Evolutionary conservation across 2,797 vertebrate genomes (phyloP).

Genomic region (Margarornis squamiger): DNA sequence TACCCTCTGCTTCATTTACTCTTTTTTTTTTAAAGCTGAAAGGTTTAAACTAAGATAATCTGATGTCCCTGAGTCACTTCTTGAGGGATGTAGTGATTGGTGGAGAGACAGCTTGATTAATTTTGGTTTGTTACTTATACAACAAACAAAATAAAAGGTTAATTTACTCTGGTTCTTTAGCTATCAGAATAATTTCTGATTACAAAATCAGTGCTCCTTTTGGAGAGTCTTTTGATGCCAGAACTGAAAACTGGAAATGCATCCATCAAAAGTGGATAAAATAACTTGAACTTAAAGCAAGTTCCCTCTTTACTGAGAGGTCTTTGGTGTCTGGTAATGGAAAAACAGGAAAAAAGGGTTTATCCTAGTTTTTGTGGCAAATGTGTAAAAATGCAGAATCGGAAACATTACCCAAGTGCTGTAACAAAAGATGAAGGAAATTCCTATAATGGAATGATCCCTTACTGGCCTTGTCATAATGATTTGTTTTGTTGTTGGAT

Average conservation of each 20-base stretch:
- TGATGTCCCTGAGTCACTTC: not conserved
- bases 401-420: not conserved
- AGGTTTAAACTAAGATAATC: not conserved
- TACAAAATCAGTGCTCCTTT: not conserved
- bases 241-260: not conserved
- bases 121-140: not conserved
- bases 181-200: not conserved
- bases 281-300: not conserved
- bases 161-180: not conserved
- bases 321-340: not conserved
- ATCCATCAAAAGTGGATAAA: not conserved
- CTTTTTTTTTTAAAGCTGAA: not conserved
- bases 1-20: not conserved
- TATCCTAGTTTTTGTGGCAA: not conserved
- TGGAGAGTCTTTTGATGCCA: not conserved
- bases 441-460: not conserved
- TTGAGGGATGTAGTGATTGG: not conserved
- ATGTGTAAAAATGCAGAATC: not conserved
- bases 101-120: not conserved
- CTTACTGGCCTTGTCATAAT: not conserved
- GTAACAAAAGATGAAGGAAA: not conserved
- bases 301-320: not conserved
- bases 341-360: not conserved
- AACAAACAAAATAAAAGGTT: not conserved
- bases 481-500: not conserved